Evolutionary conservation across 2,888 invertebrate genomes (phyloP).

Genomic region (Volucella inflata): DNA sequence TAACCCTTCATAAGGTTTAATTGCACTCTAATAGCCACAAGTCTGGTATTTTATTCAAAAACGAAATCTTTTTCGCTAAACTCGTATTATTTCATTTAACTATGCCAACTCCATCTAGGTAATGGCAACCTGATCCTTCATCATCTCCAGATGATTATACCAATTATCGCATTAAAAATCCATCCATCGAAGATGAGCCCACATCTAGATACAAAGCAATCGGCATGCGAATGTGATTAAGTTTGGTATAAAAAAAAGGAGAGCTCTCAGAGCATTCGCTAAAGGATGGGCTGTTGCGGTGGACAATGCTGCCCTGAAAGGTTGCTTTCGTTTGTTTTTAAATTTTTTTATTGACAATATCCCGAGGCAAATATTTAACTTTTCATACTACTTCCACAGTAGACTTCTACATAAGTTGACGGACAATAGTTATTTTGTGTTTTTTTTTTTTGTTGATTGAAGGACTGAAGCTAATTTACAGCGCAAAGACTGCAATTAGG

Average conservation of each 20-base stretch:
- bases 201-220: neutral
- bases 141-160: conserved; percentile 41
- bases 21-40: neutral
- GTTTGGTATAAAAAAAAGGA: neutral
- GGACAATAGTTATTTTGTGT: conserved; percentile 17
- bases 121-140: conserved; percentile 18
- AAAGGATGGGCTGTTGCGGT: conserved; percentile 9
- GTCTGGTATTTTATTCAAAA: conserved; percentile 16
- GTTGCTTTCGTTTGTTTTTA: neutral
- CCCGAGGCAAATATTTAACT: conserved; percentile 36
- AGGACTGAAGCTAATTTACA: conserved; percentile 13
- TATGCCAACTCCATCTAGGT: neutral
- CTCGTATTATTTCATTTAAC: neutral
- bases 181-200: conserved; percentile 40
- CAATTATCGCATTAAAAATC: conserved; percentile 64
- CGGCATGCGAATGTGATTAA: neutral
- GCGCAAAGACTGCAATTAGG: conserved; percentile 32
- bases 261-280: conserved; percentile 18
- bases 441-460: neutral
- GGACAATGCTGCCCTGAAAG: too few species aligned
- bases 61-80: conserved; percentile 10
- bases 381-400: neutral
- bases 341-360: conserved; percentile 13
- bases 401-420: too few species aligned
- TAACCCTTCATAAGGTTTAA: conserved; percentile 8